phyloP scores from a whole-genome alignment of 2,797 vertebrate species.

The Xyrichtys novacula region DNA sequence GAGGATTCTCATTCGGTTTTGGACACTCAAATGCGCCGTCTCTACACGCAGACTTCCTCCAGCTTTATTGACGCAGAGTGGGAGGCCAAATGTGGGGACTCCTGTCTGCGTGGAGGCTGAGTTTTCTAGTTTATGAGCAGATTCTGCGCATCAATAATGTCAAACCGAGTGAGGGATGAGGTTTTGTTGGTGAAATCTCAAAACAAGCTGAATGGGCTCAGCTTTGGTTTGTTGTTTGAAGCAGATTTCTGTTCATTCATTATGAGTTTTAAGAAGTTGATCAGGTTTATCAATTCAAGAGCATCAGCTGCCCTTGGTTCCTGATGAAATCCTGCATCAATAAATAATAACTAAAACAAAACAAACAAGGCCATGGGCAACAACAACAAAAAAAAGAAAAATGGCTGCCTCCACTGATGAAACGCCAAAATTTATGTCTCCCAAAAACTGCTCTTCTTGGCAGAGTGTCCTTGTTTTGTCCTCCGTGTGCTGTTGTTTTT shows the following conservation, averaged over 20 bases:
- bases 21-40: conserved; percentile 33
- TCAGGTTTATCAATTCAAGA: conserved; percentile 19
- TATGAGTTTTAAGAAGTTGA: conserved; percentile 23
- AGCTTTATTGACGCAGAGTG: conserved; percentile 45
- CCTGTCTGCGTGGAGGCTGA: conserved; percentile 26
- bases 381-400: too few species aligned
- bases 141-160: conserved; percentile 37
- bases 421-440: conserved; percentile 36
- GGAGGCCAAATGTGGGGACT: conserved; percentile 46
- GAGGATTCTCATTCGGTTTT: conserved; percentile 26
- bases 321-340: conserved; percentile 24
- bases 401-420: conserved; percentile 17
- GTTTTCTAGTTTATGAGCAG: conserved; percentile 27
- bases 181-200: not conserved
- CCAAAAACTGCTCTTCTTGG: conserved; percentile 27
- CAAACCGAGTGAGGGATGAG: conserved; percentile 29
- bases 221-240: not conserved
- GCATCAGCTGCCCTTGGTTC: not conserved
- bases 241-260: conserved; percentile 32
- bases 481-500: conserved; percentile 22
- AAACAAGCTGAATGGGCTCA: conserved; percentile 19
- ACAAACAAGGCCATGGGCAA: conserved; percentile 23
- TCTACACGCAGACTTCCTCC: conserved; percentile 21
- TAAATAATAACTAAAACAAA: conserved; percentile 33
- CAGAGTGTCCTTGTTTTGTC: conserved; percentile 52